Conservation (phyloP, 2,113 vertebrate genomes). For the Aphyosemion australe region DNA sequence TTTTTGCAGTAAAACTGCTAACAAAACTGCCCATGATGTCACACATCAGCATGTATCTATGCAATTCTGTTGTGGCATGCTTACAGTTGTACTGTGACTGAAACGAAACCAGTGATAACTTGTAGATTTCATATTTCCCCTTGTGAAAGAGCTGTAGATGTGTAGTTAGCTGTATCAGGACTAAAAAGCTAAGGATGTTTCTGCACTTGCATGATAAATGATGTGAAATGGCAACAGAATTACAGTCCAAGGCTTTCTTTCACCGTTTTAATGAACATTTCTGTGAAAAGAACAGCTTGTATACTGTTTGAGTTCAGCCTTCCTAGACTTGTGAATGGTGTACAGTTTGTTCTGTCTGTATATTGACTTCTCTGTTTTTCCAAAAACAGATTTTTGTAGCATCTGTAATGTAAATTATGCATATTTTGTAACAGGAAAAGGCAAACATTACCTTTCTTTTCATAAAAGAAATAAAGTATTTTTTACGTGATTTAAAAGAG, state of each 20-base stretch:
- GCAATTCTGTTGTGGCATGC: not conserved
- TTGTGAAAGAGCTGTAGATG: slow-evolving; percentile 5
- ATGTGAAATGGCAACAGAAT: slow-evolving; percentile 5
- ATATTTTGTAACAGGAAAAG: slow-evolving; percentile 52
- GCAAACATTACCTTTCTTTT: slow-evolving; percentile 56
- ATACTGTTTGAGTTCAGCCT: not conserved
- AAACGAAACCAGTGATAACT: slow-evolving; percentile 10
- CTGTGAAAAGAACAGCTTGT: slow-evolving; percentile 10
- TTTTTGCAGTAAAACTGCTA: slow-evolving; percentile 10
- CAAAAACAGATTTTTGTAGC: slow-evolving; percentile 39
- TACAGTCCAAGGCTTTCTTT: slow-evolving; percentile 6
- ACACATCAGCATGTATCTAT: not conserved
- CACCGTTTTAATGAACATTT: slow-evolving; percentile 17
- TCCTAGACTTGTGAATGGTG: slow-evolving; percentile 19
- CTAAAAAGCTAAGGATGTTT: slow-evolving; percentile 6
- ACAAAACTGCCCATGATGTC: not conserved
- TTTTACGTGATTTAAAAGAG: slow-evolving; percentile 19
- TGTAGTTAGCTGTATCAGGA: not conserved
- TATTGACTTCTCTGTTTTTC: slow-evolving; percentile 47
- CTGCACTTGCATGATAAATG: slow-evolving; percentile 7
- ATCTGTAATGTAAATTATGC: slow-evolving; percentile 69
- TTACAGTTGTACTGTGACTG: slow-evolving; percentile 9
- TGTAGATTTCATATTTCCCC: slow-evolving; percentile 5
- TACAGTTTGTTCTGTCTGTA: slow-evolving; percentile 40
- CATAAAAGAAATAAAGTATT: slow-evolving; percentile 63